Percentiles rank a stretch among this genome's conserved stretches.
These are phyloP conservation scores for Drosophila formosana DNA, from an alignment of 2,888 invertebrate genomes.

Conservation along the genomic window DNA sequence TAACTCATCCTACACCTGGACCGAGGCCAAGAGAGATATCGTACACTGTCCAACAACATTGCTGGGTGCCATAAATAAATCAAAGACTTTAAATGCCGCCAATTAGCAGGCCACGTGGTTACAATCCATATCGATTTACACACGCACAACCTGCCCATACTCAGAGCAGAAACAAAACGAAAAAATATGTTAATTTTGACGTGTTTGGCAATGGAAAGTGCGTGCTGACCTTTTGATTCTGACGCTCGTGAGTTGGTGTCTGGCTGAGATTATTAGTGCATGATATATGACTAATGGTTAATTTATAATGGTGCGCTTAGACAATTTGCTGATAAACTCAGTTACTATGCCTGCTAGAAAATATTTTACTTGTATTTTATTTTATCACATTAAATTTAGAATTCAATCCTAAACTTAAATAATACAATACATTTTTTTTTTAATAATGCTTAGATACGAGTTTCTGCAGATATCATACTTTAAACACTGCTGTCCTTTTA, in stretches of 20 bases:
- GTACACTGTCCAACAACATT: constrained; percentile 38
- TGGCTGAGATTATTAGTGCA: neutral
- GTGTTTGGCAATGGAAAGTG: constrained; percentile 31
- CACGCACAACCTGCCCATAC: neutral
- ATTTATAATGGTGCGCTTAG: constrained; percentile 1
- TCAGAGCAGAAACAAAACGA: constrained; percentile 1
- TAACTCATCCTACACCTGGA: constrained; percentile 16
- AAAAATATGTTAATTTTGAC: constrained; percentile 27
- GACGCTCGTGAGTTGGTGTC: neutral
- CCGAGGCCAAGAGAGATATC: constrained; percentile 1
- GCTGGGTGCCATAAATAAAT: constrained; percentile 53
- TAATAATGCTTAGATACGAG: no score
- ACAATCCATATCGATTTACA: constrained; percentile 53
- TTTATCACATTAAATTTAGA: no score
- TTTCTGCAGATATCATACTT: no score
- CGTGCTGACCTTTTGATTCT: constrained; percentile 24
- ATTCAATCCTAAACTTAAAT: no score
- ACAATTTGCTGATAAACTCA: neutral
- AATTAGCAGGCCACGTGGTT: constrained; percentile 43
- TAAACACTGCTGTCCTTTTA: no score
- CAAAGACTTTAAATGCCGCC: constrained; percentile 48
- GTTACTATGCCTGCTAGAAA: no score
- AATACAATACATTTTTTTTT: no score
- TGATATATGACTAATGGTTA: neutral
- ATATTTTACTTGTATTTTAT: no score